These are phyloP conservation scores for Aegithalos caudatus DNA, from an alignment of 2,113 vertebrate genomes.

Conservation along the genomic window DNA sequence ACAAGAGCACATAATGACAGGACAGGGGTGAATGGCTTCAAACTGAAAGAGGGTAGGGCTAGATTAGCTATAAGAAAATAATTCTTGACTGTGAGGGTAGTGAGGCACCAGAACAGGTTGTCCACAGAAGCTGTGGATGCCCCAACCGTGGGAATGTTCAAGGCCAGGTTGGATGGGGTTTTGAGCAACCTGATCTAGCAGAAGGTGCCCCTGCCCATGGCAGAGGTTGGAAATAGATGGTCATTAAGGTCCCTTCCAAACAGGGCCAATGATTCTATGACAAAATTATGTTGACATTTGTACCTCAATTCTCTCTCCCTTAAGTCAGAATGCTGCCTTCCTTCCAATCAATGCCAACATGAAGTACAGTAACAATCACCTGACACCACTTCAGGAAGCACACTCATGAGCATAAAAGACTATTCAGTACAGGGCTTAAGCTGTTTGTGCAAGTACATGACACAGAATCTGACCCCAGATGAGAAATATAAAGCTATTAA, in stretches of 20 bases:
- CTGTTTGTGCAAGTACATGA: neutral
- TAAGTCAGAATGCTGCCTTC: neutral
- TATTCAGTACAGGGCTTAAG: neutral
- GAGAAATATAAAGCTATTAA: neutral
- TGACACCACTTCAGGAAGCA: neutral
- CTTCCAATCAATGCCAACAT: neutral
- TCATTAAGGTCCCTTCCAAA: neutral
- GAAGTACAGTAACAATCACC: neutral
- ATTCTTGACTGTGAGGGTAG: neutral
- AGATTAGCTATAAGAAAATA: neutral
- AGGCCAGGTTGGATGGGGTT: neutral
- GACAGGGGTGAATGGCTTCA: neutral
- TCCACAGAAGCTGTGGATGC: neutral
- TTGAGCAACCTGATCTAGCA: neutral
- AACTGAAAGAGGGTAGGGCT: neutral
- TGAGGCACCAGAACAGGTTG: neutral
- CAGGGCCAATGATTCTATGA: neutral
- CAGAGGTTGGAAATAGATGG: neutral
- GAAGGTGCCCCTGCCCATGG: neutral
- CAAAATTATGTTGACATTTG: neutral
- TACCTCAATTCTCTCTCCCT: neutral
- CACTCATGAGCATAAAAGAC: neutral
- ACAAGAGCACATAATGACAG: neutral
- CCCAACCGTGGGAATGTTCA: neutral
- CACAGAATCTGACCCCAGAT: neutral